Evolutionary conservation across 2,888 invertebrate genomes (phyloP).

Genomic region (Lycophotia porphyrea): DNA sequence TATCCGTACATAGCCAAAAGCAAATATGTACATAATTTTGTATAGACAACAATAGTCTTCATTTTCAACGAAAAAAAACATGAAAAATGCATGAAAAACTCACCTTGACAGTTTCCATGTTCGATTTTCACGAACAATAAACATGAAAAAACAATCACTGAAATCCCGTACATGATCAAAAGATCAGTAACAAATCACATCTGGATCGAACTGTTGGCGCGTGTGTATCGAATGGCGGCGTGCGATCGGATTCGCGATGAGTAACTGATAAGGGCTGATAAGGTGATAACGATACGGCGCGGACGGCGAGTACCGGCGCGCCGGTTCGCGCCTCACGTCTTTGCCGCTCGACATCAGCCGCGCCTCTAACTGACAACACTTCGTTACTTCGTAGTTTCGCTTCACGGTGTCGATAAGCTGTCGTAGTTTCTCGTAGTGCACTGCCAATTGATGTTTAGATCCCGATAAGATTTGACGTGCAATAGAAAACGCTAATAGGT

Average conservation of each 20-base stretch:
- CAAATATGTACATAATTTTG: not conserved
- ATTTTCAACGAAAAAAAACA: conserved; percentile 24
- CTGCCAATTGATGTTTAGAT: conserved; percentile 60
- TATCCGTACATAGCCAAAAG: conserved; percentile 3
- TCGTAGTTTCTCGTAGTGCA: conserved; percentile 28
- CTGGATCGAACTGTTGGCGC: conserved; percentile 76
- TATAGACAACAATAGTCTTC: conserved; percentile 1
- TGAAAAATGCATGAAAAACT: conserved; percentile 66
- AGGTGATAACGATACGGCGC: conserved; percentile 83
- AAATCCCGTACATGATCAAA: conserved; percentile 80
- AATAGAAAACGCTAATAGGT: conserved; percentile 43
- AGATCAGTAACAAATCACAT: conserved; percentile 71
- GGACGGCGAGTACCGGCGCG: conserved; percentile 74
- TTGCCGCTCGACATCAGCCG: conserved; percentile 82
- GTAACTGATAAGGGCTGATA: conserved; percentile 87
- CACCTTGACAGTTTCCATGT: conserved; percentile 83
- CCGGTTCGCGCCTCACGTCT: conserved; percentile 77
- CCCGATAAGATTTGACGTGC: conserved; percentile 47
- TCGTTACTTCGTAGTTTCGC: conserved; percentile 26
- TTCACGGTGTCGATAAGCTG: conserved; percentile 26
- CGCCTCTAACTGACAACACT: conserved; percentile 72
- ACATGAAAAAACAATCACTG: conserved; percentile 74
- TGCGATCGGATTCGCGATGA: conserved; percentile 87
- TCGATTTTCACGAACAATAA: conserved; percentile 75
- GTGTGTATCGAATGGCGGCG: conserved; percentile 75